These are phyloP conservation scores for Dasysyrphus albostriatus DNA, from an alignment of 2,888 invertebrate genomes.

Conservation along the genomic window DNA sequence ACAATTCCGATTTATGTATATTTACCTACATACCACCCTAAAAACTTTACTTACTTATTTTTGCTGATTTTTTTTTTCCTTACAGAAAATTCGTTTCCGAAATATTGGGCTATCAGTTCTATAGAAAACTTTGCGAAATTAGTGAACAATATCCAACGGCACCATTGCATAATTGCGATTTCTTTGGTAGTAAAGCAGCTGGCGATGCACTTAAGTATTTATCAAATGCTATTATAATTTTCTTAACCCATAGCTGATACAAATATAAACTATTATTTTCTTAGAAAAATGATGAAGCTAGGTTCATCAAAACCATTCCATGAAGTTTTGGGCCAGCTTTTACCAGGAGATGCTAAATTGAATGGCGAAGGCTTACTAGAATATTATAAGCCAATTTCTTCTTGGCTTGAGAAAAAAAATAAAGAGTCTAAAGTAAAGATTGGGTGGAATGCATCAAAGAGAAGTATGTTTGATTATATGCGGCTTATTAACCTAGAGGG, in stretches of 20 bases:
- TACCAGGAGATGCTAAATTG: slow-evolving; percentile 90
- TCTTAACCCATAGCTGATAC: neutral
- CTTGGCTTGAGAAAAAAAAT: slow-evolving; percentile 79
- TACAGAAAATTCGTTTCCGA: slow-evolving; percentile 90
- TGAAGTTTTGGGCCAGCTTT: slow-evolving; percentile 89
- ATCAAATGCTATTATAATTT: neutral
- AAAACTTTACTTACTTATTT: neutral
- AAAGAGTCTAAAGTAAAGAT: slow-evolving; percentile 78
- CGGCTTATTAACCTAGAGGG: neutral
- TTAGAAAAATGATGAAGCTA: slow-evolving; percentile 86
- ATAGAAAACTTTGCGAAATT: slow-evolving; percentile 89
- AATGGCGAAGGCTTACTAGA: slow-evolving; percentile 90
- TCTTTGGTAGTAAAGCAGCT: slow-evolving; percentile 90
- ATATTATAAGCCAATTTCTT: slow-evolving; percentile 88
- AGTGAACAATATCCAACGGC: slow-evolving; percentile 90
- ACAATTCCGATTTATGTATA: no score
- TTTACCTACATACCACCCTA: no score
- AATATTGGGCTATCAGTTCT: slow-evolving; percentile 92
- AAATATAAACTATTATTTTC: neutral
- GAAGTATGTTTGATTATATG: slow-evolving; percentile 78
- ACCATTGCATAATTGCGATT: slow-evolving; percentile 92
- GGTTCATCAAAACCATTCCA: slow-evolving; percentile 91
- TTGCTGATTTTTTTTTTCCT: slow-evolving; percentile 60
- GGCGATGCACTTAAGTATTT: slow-evolving; percentile 87
- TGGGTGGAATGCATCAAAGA: slow-evolving; percentile 81